Evolutionary conservation across 92 coral and sea anemone genomes (phyloP).

Genomic region (Porites divaricata): DNA sequence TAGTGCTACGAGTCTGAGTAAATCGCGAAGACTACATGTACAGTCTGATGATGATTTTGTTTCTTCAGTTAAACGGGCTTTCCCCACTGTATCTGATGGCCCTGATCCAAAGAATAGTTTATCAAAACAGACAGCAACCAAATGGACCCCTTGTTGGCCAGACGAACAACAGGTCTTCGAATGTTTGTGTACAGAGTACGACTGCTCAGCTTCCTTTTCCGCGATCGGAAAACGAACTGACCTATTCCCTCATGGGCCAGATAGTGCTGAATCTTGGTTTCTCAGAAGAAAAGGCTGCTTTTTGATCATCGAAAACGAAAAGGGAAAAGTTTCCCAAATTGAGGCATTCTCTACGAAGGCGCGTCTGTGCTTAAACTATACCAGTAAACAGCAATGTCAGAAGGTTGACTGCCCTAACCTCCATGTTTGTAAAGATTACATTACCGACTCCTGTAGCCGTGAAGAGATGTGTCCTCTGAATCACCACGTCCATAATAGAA

Average conservation of each 20-base stretch:
- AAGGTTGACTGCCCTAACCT: slow-evolving; percentile 33
- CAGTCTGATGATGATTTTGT: neutral
- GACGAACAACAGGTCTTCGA: slow-evolving; percentile 45
- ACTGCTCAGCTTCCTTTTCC: slow-evolving; percentile 28
- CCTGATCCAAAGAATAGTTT: neutral
- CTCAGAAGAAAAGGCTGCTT: slow-evolving; percentile 36
- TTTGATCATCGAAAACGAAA: slow-evolving; percentile 37
- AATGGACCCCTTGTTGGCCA: slow-evolving; percentile 17
- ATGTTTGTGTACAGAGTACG: slow-evolving; percentile 48
- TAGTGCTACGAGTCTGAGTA: neutral
- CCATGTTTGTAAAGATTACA: slow-evolving; percentile 48
- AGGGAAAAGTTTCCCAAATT: slow-evolving; percentile 21
- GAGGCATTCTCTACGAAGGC: slow-evolving; percentile 51
- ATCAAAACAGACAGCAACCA: neutral
- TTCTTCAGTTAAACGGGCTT: neutral
- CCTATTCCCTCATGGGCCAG: slow-evolving; percentile 42
- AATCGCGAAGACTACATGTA: neutral
- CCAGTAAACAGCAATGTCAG: slow-evolving; percentile 11
- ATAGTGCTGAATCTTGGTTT: slow-evolving; percentile 49
- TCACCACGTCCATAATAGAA: slow-evolving; percentile 30
- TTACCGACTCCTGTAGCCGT: slow-evolving; percentile 39
- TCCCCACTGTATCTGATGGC: neutral
- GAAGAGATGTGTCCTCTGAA: slow-evolving; percentile 47
- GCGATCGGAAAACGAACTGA: slow-evolving; percentile 37
- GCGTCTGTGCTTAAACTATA: slow-evolving; percentile 46